Evolutionary conservation across 2,797 vertebrate species (phyloP).

Genomic region (Poecilia velifera): DNA sequence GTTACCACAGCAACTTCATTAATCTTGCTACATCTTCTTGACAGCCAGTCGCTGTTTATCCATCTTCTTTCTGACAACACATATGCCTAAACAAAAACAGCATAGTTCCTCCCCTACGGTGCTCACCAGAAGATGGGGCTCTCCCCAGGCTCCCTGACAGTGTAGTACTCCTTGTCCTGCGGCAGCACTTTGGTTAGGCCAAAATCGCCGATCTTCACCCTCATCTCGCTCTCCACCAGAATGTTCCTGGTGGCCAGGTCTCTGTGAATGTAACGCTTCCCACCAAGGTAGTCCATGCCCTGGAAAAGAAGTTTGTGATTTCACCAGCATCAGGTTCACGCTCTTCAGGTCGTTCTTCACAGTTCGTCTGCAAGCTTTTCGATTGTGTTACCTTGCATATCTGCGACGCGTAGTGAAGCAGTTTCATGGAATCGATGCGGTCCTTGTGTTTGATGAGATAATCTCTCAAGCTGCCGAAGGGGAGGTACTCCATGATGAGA

Average conservation of each 20-base stretch:
- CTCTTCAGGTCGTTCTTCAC: neutral
- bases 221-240: conserved; percentile 95
- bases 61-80: neutral
- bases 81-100: neutral
- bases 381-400: conserved; percentile 87
- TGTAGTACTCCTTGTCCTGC: conserved; percentile 98
- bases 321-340: neutral
- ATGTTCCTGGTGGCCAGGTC: conserved; percentile 97
- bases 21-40: neutral
- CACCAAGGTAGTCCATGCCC: conserved; percentile 98
- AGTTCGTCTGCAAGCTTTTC: neutral
- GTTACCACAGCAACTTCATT: neutral
- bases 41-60: neutral
- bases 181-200: conserved; percentile 97
- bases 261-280: conserved; percentile 94
- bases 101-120: neutral
- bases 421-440: conserved; percentile 90
- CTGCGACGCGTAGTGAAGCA: conserved; percentile 91
- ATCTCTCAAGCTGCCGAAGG: conserved; percentile 94
- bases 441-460: conserved; percentile 96
- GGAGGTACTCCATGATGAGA: conserved; percentile 97
- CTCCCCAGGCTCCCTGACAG: conserved; percentile 94
- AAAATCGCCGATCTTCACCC: conserved; percentile 98
- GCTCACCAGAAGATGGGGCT: conserved; percentile 97
- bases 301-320: conserved; percentile 49